Conservation (phyloP, 2,797 vertebrate species). For the Acipenser transmontanus region DNA sequence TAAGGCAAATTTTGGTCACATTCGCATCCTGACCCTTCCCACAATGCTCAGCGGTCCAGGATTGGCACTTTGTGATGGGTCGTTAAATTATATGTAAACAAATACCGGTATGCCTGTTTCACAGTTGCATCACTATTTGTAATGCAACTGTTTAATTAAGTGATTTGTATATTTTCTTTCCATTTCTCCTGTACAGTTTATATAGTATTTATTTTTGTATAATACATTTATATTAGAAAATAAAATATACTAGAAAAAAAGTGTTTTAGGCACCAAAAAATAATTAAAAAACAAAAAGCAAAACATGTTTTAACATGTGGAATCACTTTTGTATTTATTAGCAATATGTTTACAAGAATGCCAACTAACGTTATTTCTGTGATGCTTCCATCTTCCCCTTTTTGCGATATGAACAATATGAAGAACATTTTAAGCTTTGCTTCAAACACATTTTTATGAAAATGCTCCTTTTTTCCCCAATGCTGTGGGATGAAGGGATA, state of each 20-base stretch:
- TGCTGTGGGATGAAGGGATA: no score
- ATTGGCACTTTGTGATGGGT: no score
- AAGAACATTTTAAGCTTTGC: no score
- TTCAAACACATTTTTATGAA: no score
- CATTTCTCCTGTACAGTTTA: constrained; percentile 39
- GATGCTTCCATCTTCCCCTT: neutral
- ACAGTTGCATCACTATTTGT: neutral
- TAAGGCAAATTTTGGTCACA: no score
- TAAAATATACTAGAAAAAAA: neutral
- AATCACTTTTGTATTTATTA: neutral
- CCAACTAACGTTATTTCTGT: neutral
- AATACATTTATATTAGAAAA: constrained; percentile 18
- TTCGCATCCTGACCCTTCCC: no score
- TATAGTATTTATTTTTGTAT: constrained; percentile 75
- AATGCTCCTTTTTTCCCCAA: neutral
- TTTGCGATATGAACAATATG: no score
- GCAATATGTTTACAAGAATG: neutral
- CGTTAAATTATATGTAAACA: no score
- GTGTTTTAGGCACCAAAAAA: no score
- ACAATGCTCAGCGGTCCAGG: no score
- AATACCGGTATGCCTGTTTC: neutral
- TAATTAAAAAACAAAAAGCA: neutral
- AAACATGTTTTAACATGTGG: neutral
- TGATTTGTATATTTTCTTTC: constrained; percentile 15
- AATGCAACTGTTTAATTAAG: constrained; percentile 11